Evolutionary conservation across 1,140 invertebrate genomes (phyloP).

Genomic region (Hycleus cichorii): DNA sequence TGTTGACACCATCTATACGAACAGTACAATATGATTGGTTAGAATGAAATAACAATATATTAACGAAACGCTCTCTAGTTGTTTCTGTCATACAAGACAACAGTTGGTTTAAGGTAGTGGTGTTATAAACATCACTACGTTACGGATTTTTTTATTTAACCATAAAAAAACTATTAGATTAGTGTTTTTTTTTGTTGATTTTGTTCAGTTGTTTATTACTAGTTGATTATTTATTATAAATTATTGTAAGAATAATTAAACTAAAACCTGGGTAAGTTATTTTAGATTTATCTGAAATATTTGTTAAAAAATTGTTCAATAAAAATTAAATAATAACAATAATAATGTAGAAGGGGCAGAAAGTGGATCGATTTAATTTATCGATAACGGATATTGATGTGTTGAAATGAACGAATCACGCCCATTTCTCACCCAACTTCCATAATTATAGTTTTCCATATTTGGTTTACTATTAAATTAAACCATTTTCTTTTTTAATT

Average conservation of each 20-base stretch:
- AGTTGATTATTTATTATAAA: not conserved
- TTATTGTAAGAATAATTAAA: not conserved
- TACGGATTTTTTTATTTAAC: slow-evolving; percentile 7
- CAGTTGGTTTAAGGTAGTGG: slow-evolving; percentile 35
- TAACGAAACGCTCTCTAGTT: too few relatives aligned
- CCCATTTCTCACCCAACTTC: too few relatives aligned
- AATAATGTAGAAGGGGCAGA: too few relatives aligned
- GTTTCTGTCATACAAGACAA: slow-evolving; percentile 18
- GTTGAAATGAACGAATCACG: too few relatives aligned
- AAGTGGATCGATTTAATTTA: too few relatives aligned
- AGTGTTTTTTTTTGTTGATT: slow-evolving; percentile 12
- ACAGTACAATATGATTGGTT: too few relatives aligned
- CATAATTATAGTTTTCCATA: too few relatives aligned
- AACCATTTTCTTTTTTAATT: too few relatives aligned
- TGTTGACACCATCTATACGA: too few relatives aligned
- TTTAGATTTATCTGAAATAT: not conserved
- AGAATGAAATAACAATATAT: too few relatives aligned
- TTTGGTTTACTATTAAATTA: too few relatives aligned
- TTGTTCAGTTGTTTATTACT: not conserved
- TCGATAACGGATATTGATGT: too few relatives aligned
- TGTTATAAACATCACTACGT: slow-evolving; percentile 23
- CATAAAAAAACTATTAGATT: not conserved
- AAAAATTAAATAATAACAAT: not conserved
- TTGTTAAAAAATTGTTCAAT: not conserved
- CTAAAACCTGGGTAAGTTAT: not conserved